phyloP scores from a whole-genome alignment of 2,113 vertebrate species.

The Phainopepla nitens region DNA sequence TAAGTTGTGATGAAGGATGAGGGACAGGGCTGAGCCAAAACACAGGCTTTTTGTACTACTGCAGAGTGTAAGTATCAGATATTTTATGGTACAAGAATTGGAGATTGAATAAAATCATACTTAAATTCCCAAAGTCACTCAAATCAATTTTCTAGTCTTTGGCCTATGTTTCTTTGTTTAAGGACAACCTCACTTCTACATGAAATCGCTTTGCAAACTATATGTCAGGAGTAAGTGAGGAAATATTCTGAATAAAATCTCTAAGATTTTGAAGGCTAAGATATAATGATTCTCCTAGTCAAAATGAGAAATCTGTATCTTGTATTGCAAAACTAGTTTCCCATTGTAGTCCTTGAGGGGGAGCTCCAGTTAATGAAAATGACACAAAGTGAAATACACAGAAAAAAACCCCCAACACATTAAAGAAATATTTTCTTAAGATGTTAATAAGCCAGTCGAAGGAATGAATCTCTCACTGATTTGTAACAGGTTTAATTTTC shows the following conservation, averaged over 20 bases:
- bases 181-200: background rate
- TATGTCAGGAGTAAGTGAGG: background rate
- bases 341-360: constrained; percentile 54
- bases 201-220: background rate
- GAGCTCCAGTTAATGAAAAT: constrained; percentile 61
- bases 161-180: background rate
- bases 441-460: background rate
- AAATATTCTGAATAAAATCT: background rate
- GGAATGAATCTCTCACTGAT: background rate
- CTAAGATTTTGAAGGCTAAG: background rate
- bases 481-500: background rate
- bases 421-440: background rate
- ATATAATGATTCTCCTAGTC: background rate
- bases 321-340: background rate
- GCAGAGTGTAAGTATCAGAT: background rate
- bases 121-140: background rate
- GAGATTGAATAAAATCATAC: background rate
- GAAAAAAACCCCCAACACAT: background rate
- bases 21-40: background rate
- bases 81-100: background rate
- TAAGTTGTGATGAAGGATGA: background rate
- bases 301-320: background rate
- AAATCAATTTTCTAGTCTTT: background rate
- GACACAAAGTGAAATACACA: background rate
- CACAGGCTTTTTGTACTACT: background rate